These are phyloP conservation scores for Hydrolagus colliei DNA, from an alignment of 2,797 vertebrate genomes.

Conservation along the genomic window DNA sequence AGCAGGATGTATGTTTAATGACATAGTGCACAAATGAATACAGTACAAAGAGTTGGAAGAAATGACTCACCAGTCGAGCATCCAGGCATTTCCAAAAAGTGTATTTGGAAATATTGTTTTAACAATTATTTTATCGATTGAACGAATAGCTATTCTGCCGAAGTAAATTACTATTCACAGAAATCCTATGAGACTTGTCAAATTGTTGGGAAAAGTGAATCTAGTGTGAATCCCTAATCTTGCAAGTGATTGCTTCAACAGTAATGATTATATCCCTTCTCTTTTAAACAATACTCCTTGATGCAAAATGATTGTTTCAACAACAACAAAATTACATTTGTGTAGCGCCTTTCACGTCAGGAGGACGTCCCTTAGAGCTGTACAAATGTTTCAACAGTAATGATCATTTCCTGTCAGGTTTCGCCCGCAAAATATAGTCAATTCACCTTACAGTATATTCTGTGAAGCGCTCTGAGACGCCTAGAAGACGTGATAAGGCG, in stretches of 20 bases:
- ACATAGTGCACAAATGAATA: not conserved
- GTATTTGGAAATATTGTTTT: not conserved
- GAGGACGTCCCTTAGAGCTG: not conserved
- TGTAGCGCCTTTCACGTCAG: not conserved
- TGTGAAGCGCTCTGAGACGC: too few relatives aligned
- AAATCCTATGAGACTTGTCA: not conserved
- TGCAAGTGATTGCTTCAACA: not conserved
- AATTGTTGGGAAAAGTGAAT: not conserved
- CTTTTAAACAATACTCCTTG: not conserved
- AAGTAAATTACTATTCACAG: not conserved
- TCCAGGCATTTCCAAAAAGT: not conserved
- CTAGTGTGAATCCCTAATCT: not conserved
- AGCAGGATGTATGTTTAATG: not conserved
- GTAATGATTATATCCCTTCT: not conserved
- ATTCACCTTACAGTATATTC: too few relatives aligned
- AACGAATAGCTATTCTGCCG: not conserved
- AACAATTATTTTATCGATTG: constrained; percentile 8
- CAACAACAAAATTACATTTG: not conserved
- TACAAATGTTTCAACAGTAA: not conserved
- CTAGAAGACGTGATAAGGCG: too few relatives aligned
- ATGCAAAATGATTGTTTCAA: not conserved
- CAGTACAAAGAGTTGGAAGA: not conserved
- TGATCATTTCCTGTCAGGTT: not conserved
- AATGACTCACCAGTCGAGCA: not conserved
- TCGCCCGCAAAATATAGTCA: too few relatives aligned